Percentiles rank a stretch among this genome's conserved stretches.
phyloP scores from a whole-genome alignment of 64 coral and sea anemone species.

The Exaiptasia diaphana region DNA sequence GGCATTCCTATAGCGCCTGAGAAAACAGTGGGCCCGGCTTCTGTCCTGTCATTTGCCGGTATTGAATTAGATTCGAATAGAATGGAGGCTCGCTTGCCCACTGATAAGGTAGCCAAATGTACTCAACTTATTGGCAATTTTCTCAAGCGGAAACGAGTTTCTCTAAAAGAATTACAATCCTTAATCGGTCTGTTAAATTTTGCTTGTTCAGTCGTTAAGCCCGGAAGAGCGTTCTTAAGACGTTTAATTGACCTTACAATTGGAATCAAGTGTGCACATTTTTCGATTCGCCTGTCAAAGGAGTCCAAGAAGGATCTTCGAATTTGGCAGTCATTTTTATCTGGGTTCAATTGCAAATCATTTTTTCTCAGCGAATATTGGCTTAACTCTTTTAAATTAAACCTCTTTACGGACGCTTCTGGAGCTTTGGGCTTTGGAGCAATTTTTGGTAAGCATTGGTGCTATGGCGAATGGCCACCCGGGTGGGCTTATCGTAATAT shows the following conservation, averaged over 20 bases:
- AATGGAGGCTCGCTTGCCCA: constrained; percentile 19
- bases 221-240: constrained; percentile 47
- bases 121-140: constrained; percentile 2
- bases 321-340: constrained; percentile 52
- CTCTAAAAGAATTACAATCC: constrained; percentile 33
- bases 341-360: constrained; percentile 22
- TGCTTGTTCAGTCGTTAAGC: constrained; percentile 47
- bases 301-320: constrained; percentile 20
- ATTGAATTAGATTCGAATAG: constrained; percentile 46
- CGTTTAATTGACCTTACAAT: constrained; percentile 61
- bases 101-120: constrained; percentile 17
- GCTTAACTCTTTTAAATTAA: constrained; percentile 18
- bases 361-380: constrained; percentile 56
- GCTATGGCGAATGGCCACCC: constrained; percentile 47
- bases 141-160: constrained; percentile 29
- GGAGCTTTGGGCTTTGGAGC: constrained; percentile 52
- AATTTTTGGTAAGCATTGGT: constrained; percentile 59
- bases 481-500: constrained; percentile 35
- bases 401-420: constrained; percentile 43
- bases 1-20: constrained; percentile 53
- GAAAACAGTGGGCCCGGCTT: constrained; percentile 1
- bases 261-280: neutral
- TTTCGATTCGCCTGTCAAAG: constrained; percentile 37
- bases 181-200: constrained; percentile 50
- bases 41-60: constrained; percentile 16